Conservation (phyloP, 1,140 invertebrate genomes). For the Monomorium pharaonis region DNA sequence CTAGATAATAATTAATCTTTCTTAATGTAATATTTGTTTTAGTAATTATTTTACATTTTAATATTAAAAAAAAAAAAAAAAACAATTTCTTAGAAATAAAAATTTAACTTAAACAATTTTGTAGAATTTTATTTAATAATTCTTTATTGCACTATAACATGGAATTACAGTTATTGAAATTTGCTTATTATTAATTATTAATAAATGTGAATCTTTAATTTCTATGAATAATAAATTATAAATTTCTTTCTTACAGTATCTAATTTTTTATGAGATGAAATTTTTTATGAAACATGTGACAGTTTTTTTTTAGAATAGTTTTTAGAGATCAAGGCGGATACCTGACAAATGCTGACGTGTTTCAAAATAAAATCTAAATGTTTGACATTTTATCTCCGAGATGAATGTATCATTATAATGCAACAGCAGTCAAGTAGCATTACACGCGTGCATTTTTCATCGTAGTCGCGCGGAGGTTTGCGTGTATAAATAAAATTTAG, state of each 20-base stretch:
- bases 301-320: background rate
- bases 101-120: background rate
- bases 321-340: background rate
- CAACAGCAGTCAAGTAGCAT: background rate
- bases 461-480: background rate
- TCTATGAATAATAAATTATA: background rate
- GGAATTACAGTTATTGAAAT: background rate
- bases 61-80: too few species aligned
- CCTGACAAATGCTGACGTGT: background rate
- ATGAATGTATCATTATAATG: background rate
- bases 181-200: background rate
- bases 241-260: background rate
- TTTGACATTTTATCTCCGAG: conserved; percentile 26
- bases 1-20: background rate
- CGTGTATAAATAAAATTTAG: conserved; percentile 52
- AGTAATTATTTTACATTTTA: too few species aligned
- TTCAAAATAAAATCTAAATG: background rate
- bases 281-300: too few species aligned
- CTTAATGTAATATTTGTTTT: background rate
- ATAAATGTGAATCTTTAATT: background rate
- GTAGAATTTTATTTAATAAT: background rate
- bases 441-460: conserved; percentile 20
- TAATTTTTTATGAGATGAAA: background rate
- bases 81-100: background rate
- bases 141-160: background rate